Evolutionary conservation across 2,888 invertebrate genomes (phyloP).

Genomic region (Cheilosia impressa): DNA sequence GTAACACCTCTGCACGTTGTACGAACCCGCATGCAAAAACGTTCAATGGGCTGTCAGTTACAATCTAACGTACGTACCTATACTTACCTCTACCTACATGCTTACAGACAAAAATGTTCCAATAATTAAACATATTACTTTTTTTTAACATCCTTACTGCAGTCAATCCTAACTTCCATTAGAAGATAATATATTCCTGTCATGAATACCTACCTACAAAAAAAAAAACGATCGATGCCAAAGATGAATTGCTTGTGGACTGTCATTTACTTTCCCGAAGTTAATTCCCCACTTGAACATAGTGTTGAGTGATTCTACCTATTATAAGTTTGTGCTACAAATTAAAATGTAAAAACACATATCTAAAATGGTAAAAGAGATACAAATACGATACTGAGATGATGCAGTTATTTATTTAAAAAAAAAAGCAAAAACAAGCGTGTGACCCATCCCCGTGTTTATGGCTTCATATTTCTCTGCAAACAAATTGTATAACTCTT

Average conservation of each 20-base stretch:
- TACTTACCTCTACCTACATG: not conserved
- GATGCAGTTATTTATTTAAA: constrained; percentile 22
- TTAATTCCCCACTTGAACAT: constrained; percentile 35
- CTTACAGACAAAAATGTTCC: not conserved
- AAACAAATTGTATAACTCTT: constrained; percentile 36
- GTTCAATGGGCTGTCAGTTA: not conserved
- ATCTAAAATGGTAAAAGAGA: constrained; percentile 32
- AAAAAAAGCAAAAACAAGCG: not conserved
- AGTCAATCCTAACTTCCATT: constrained; percentile 78
- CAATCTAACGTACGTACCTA: not conserved
- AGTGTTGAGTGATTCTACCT: constrained; percentile 28
- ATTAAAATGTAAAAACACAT: constrained; percentile 29
- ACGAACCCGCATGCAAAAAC: not conserved
- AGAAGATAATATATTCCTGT: constrained; percentile 63
- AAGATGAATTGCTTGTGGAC: constrained; percentile 43
- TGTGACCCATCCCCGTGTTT: constrained; percentile 28
- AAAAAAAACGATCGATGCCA: constrained; percentile 25
- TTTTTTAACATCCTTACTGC: constrained; percentile 61
- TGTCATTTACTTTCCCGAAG: constrained; percentile 39
- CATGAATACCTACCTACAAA: constrained; percentile 26
- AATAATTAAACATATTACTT: not conserved
- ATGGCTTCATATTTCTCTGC: constrained; percentile 4
- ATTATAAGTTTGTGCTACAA: constrained; percentile 16
- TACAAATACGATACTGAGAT: not conserved
- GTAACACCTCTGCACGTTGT: not conserved